Evolutionary conservation across 2,113 vertebrate species (phyloP).

Genomic region (Planiliza haematocheilus): DNA sequence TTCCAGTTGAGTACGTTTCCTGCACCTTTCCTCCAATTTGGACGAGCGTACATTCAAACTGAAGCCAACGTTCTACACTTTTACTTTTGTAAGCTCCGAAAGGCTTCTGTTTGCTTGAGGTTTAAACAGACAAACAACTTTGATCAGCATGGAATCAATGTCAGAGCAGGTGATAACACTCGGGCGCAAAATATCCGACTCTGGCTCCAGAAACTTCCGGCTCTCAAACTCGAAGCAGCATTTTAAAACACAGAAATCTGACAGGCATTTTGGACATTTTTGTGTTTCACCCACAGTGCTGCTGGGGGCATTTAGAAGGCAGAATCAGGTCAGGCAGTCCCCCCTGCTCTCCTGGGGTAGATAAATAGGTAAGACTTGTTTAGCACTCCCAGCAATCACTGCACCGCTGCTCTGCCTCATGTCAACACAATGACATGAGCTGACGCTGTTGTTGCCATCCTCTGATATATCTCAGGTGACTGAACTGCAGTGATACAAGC

Average conservation of each 20-base stretch:
- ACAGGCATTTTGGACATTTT: conserved; percentile 21
- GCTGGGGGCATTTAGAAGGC: conserved; percentile 24
- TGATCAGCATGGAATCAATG: neutral
- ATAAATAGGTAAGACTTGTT: conserved; percentile 30
- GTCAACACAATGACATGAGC: conserved; percentile 7
- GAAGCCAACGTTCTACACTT: no score
- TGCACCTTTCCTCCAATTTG: no score
- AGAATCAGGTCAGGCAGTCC: conserved; percentile 43
- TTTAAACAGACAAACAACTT: neutral
- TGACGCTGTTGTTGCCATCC: neutral
- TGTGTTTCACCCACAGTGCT: conserved; percentile 22
- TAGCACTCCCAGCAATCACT: conserved; percentile 9
- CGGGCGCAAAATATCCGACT: neutral
- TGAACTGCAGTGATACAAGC: conserved; percentile 1
- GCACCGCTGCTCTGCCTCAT: neutral
- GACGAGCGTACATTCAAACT: no score
- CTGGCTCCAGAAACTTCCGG: conserved; percentile 17
- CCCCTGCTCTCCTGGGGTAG: conserved; percentile 27
- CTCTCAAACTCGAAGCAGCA: conserved; percentile 12
- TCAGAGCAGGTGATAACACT: fast-evolving
- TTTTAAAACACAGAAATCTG: conserved; percentile 20
- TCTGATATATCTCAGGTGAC: conserved; percentile 8
- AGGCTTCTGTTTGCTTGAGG: no score
- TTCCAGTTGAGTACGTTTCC: no score
- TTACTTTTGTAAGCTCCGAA: no score